These are phyloP conservation scores for Sericinus montela DNA, from an alignment of 2,888 invertebrate genomes.

Conservation along the genomic window DNA sequence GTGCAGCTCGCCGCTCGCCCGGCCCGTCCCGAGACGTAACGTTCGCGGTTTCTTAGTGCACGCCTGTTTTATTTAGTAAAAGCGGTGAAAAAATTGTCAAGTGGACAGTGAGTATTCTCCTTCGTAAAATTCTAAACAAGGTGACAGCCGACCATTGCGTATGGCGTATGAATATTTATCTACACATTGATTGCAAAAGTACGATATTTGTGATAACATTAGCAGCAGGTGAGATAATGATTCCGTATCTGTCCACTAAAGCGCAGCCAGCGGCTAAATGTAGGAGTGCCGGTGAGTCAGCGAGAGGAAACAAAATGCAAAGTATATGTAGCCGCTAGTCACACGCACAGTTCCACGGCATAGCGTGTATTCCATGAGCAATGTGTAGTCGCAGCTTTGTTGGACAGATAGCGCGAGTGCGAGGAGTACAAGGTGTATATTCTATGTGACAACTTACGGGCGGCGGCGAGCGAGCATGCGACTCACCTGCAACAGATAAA, in stretches of 20 bases:
- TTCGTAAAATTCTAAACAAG: too few species aligned
- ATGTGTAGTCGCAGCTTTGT: not conserved
- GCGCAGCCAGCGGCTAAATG: not conserved
- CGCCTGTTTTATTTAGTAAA: too few species aligned
- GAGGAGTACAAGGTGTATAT: conserved; percentile 24
- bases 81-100: too few species aligned
- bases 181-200: not conserved
- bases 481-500: conserved; percentile 44
- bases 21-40: too few species aligned
- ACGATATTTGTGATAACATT: not conserved
- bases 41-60: too few species aligned
- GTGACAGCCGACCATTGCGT: too few species aligned
- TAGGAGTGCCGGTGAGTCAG: not conserved
- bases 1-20: too few species aligned
- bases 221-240: not conserved
- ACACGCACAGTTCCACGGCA: too few species aligned
- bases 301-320: too few species aligned
- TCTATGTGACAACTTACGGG: conserved; percentile 37
- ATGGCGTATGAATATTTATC: too few species aligned
- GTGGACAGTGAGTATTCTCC: too few species aligned
- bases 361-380: not conserved
- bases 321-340: too few species aligned
- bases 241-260: not conserved
- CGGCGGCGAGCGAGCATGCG: conserved; percentile 43
- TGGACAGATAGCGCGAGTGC: not conserved